Conservation (phyloP, 1,140 invertebrate species). For the Akabosia matsudoensis region DNA sequence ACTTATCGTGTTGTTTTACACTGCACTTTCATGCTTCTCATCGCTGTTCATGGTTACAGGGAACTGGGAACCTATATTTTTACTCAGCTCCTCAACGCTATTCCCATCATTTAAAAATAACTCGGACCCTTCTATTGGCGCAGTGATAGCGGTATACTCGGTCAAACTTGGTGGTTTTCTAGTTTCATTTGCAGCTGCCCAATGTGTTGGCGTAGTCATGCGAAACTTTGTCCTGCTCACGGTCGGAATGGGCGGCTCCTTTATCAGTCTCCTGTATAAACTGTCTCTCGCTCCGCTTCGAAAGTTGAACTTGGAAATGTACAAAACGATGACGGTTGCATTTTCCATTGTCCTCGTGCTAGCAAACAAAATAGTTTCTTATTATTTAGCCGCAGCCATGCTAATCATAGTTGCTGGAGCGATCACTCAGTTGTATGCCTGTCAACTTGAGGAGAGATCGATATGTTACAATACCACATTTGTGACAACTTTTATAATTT, state of each 20-base stretch:
- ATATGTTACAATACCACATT: neutral
- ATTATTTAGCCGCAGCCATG: neutral
- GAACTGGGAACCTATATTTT: neutral
- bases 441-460: neutral
- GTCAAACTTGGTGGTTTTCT: neutral
- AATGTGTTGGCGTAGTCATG: neutral
- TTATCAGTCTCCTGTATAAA: neutral
- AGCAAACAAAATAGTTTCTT: neutral
- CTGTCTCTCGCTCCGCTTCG: neutral
- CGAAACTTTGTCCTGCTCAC: neutral
- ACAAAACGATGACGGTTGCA: neutral
- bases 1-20: neutral
- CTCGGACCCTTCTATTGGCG: neutral
- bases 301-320: neutral
- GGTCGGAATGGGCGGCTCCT: neutral
- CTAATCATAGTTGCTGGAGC: neutral
- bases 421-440: neutral
- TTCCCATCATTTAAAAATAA: neutral
- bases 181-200: neutral
- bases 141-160: neutral
- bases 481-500: neutral
- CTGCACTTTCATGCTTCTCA: neutral
- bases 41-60: neutral
- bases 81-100: neutral
- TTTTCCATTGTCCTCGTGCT: neutral